Evolutionary conservation across 2,888 invertebrate species (phyloP).

Genomic region (Brachylomia viminalis): DNA sequence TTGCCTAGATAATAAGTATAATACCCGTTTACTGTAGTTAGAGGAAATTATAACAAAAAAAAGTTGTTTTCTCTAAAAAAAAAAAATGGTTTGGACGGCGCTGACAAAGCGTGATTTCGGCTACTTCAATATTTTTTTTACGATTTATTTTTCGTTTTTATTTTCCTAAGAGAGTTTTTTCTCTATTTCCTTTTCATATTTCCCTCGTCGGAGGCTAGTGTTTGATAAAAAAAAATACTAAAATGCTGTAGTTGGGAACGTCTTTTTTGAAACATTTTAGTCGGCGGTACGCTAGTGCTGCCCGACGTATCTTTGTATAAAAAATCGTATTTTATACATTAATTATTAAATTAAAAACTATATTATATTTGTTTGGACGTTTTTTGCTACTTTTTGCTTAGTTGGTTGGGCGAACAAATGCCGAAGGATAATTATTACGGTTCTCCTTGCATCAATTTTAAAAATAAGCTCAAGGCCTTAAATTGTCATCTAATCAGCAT

Average conservation of each 20-base stretch:
- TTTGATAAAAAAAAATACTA: constrained; percentile 67
- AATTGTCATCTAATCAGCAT: not conserved
- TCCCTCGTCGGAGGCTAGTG: constrained; percentile 70
- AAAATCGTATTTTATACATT: constrained; percentile 89
- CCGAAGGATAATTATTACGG: not conserved
- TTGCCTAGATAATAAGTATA: constrained; percentile 84
- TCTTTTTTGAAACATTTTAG: constrained; percentile 89
- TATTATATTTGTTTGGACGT: constrained; percentile 62
- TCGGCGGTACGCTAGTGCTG: constrained; percentile 72
- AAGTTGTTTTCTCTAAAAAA: constrained; percentile 68
- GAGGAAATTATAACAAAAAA: constrained; percentile 70
- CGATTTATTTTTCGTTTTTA: constrained; percentile 21
- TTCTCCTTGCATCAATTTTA: constrained; percentile 8
- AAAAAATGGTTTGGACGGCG: constrained; percentile 65
- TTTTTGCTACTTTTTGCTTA: constrained; percentile 60
- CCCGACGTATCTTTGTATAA: constrained; percentile 87
- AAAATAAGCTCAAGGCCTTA: not conserved
- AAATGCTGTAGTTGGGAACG: constrained; percentile 69
- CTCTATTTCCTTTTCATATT: constrained; percentile 64
- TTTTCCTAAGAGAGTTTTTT: constrained; percentile 65
- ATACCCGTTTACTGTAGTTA: constrained; percentile 89
- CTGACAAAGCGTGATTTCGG: constrained; percentile 67
- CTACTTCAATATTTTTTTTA: constrained; percentile 49
- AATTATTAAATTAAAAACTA: constrained; percentile 79
- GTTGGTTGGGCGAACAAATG: constrained; percentile 10